Conservation (phyloP, 2,888 invertebrate species). For the Lingula anatina region DNA sequence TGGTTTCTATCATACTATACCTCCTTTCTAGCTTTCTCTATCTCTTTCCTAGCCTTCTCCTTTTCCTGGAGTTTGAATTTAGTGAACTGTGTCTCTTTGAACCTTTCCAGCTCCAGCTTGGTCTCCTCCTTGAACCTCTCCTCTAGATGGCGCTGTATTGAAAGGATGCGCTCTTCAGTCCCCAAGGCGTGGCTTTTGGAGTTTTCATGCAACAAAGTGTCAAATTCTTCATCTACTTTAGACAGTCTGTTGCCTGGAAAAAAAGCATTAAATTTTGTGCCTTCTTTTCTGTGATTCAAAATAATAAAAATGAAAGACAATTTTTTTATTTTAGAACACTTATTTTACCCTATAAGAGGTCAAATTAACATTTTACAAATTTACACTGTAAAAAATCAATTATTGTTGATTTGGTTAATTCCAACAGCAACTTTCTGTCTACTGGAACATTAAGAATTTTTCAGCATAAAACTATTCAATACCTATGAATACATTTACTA, state of each 20-base stretch:
- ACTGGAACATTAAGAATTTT: no score
- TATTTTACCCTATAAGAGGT: no score
- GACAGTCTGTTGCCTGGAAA: no score
- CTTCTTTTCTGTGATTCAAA: neutral
- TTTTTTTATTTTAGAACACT: no score
- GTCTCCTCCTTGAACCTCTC: conserved; percentile 38
- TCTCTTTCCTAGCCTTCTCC: conserved; percentile 32
- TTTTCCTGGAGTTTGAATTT: conserved; percentile 41
- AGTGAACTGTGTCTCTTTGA: conserved; percentile 41
- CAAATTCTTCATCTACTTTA: no score
- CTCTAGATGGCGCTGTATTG: conserved; percentile 41
- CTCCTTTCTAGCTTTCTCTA: conserved; percentile 40
- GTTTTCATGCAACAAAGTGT: no score
- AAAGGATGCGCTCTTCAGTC: conserved; percentile 38
- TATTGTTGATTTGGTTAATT: no score
- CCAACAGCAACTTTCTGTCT: no score
- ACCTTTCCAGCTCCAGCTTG: conserved; percentile 42
- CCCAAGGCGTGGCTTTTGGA: conserved; percentile 25
- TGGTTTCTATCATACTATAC: conserved; percentile 21
- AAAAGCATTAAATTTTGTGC: neutral
- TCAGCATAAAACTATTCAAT: no score
- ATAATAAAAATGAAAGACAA: neutral
- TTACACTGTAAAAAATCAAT: no score
- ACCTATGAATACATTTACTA: no score
- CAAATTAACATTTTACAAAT: no score